Evolutionary conservation across 2,113 vertebrate genomes (phyloP).

Genomic region (Phodopus roborovskii): DNA sequence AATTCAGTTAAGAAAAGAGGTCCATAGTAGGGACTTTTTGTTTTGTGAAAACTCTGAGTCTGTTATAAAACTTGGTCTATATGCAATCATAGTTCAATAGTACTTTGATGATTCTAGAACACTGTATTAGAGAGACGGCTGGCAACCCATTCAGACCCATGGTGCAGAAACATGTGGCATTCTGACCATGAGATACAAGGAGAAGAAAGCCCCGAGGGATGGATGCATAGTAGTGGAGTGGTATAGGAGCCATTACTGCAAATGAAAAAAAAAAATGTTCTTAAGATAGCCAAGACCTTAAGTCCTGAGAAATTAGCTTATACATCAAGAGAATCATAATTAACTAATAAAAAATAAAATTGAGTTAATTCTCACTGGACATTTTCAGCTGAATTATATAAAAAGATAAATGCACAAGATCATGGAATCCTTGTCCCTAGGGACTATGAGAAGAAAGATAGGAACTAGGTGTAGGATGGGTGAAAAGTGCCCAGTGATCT

Average conservation of each 20-base stretch:
- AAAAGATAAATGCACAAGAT: neutral
- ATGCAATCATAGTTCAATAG: neutral
- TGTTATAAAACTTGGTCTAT: neutral
- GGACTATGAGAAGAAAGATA: neutral
- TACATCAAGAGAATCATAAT: neutral
- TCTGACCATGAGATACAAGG: neutral
- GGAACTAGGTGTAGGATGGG: neutral
- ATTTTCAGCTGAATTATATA: neutral
- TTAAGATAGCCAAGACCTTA: neutral
- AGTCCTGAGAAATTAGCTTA: conserved; percentile 25
- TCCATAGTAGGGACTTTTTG: neutral
- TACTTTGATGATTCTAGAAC: neutral
- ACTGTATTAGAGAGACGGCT: neutral
- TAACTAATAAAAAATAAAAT: neutral
- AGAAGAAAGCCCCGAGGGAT: neutral
- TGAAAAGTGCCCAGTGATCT: neutral
- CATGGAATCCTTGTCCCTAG: neutral
- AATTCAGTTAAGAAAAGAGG: neutral
- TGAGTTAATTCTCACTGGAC: neutral
- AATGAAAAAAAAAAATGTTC: neutral
- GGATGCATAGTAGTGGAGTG: too few species aligned
- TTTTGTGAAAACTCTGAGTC: neutral
- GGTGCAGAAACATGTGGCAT: neutral
- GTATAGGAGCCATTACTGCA: neutral
- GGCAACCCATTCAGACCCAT: neutral